These are phyloP conservation scores for Oncorhynchus keta DNA, from an alignment of 2,113 vertebrate genomes.

Conservation along the genomic window DNA sequence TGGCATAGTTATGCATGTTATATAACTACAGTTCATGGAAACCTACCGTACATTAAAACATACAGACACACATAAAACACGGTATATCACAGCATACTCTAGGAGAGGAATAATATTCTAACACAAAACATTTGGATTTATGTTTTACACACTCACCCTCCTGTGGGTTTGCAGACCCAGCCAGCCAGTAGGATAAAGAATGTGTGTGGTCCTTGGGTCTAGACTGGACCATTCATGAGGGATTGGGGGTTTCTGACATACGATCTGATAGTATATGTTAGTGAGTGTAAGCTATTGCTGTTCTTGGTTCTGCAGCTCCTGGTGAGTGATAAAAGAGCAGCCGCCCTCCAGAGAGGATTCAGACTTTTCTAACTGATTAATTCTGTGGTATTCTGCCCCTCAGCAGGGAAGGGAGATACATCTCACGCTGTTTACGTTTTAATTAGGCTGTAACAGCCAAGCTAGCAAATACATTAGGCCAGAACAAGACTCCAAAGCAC, in stretches of 20 bases:
- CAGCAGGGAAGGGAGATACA: neutral
- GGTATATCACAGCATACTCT: neutral
- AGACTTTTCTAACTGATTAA: constrained; percentile 21
- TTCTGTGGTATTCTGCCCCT: constrained; percentile 12
- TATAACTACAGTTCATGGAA: constrained; percentile 14
- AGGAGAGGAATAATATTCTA: neutral
- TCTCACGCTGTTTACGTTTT: neutral
- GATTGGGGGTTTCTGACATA: neutral
- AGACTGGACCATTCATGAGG: constrained; percentile 3
- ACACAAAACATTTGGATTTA: neutral
- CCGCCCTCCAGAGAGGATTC: neutral
- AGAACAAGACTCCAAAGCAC: neutral
- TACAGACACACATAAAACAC: neutral
- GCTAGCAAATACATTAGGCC: neutral
- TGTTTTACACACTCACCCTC: neutral
- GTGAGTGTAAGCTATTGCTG: constrained; percentile 5
- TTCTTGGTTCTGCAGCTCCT: constrained; percentile 10
- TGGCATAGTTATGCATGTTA: constrained; percentile 4
- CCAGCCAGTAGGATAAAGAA: neutral
- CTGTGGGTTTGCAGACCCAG: neutral
- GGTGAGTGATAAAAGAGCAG: neutral
- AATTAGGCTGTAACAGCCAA: neutral
- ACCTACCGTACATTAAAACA: neutral
- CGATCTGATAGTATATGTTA: constrained; percentile 4
- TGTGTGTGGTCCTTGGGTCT: constrained; percentile 12